phyloP scores from a whole-genome alignment of 2,113 vertebrate species.

The Engraulis encrasicolus region DNA sequence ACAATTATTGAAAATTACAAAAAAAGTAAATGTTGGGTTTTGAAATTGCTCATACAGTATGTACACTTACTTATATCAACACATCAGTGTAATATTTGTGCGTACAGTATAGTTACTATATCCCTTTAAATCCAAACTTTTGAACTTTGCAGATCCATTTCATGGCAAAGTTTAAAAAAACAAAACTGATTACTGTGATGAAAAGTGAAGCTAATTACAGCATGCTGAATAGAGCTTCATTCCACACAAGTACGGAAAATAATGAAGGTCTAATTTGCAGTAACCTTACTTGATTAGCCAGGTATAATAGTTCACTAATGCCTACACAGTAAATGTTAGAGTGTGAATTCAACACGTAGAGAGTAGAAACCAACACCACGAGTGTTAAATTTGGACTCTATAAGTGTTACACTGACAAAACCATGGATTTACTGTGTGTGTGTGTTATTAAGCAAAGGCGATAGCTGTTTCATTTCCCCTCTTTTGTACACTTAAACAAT shows the following conservation, averaged over 20 bases:
- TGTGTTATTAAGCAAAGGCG: not conserved
- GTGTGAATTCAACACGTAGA: no score
- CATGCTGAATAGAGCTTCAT: no score
- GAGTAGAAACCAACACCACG: no score
- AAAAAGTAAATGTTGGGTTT: conserved; percentile 51
- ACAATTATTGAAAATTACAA: not conserved
- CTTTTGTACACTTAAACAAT: not conserved
- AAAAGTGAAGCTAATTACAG: not conserved
- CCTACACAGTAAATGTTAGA: no score
- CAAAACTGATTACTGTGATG: no score
- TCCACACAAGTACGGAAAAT: not conserved
- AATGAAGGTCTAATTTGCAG: not conserved
- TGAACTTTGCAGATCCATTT: not conserved
- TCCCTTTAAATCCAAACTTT: no score
- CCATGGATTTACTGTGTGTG: not conserved
- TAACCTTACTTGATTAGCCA: not conserved
- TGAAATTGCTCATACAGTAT: no score
- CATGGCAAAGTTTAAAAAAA: not conserved
- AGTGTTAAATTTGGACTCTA: no score
- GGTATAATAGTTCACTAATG: not conserved
- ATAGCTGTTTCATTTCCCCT: not conserved
- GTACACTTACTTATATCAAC: conserved; percentile 52
- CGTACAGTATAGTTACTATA: no score
- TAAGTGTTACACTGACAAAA: not conserved
- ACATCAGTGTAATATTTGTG: conserved; percentile 45